phyloP scores from a whole-genome alignment of 2,113 vertebrate species.

The Neotoma lepida region DNA sequence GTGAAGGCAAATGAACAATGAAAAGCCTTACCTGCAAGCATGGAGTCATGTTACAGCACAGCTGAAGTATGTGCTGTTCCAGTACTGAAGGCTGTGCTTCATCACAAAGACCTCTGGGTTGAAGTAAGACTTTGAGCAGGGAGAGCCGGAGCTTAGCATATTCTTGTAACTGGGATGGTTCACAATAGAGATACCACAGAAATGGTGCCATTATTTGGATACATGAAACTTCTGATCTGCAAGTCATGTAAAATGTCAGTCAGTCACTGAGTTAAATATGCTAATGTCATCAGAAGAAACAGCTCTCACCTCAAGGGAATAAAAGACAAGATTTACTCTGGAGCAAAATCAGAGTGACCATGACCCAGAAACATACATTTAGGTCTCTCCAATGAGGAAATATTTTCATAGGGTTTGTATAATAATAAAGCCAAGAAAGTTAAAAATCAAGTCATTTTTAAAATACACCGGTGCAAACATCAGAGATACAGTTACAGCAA shows the following conservation, averaged over 20 bases:
- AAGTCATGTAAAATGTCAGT: constrained; percentile 66
- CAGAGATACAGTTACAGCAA: neutral
- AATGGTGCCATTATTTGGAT: constrained; percentile 92
- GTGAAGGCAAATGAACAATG: neutral
- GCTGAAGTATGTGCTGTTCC: constrained; percentile 85
- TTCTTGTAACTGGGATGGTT: constrained; percentile 89
- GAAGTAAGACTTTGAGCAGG: constrained; percentile 90
- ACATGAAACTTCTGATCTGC: constrained; percentile 87
- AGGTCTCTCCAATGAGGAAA: neutral
- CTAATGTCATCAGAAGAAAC: neutral
- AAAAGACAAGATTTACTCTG: neutral
- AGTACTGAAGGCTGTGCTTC: constrained; percentile 59
- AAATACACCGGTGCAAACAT: neutral
- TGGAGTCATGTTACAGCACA: constrained; percentile 90
- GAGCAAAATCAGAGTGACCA: neutral
- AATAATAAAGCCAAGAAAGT: neutral
- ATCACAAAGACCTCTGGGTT: constrained; percentile 53
- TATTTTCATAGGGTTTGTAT: neutral
- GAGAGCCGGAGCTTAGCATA: constrained; percentile 90
- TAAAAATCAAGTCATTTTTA: neutral
- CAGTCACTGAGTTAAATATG: constrained; percentile 16
- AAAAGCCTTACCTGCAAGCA: constrained; percentile 88
- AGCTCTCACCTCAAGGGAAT: neutral
- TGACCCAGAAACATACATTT: neutral
- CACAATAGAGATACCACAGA: constrained; percentile 94